Evolutionary conservation across 2,113 vertebrate genomes (phyloP).

Genomic region (Parus major): DNA sequence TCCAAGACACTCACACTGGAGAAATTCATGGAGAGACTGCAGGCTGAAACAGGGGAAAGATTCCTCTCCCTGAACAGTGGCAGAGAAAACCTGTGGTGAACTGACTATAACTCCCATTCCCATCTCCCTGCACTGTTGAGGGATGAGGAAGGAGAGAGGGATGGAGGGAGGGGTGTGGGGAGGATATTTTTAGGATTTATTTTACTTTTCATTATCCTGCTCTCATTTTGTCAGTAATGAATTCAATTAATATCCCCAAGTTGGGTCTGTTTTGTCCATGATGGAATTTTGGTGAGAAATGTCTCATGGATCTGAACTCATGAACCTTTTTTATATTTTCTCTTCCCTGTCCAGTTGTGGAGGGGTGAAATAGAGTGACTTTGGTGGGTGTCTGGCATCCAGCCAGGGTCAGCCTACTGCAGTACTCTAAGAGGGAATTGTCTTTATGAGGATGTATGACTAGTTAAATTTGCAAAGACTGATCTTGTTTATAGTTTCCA

Average conservation of each 20-base stretch:
- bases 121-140: not conserved
- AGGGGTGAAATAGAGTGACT: not conserved
- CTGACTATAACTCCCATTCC: not conserved
- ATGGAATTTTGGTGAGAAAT: not conserved
- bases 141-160: not conserved
- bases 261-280: not conserved
- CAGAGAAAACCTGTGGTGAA: not conserved
- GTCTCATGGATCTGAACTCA: not conserved
- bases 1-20: not conserved
- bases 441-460: not conserved
- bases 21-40: not conserved
- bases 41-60: not conserved
- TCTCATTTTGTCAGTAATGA: not conserved
- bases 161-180: fast-evolving
- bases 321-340: not conserved
- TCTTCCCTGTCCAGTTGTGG: not conserved
- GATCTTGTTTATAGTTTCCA: not conserved
- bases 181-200: not conserved
- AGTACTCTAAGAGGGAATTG: not conserved
- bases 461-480: not conserved
- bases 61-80: not conserved
- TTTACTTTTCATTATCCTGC: not conserved
- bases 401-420: not conserved
- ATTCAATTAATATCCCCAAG: not conserved
- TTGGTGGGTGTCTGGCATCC: not conserved